These are phyloP conservation scores for Diorhabda sublineata DNA, from an alignment of 1,140 invertebrate genomes.

Conservation along the genomic window DNA sequence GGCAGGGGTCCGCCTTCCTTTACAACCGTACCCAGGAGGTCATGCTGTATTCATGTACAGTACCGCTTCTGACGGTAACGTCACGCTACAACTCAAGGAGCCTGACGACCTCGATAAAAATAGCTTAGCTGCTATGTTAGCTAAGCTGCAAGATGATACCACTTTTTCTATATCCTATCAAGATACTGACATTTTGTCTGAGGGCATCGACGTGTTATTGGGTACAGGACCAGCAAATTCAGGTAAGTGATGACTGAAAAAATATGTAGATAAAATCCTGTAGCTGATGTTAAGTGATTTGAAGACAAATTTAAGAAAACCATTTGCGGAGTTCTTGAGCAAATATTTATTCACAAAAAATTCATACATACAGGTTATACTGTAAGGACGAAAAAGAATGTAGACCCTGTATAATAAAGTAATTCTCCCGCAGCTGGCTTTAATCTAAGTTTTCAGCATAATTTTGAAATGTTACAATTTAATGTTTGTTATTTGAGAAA, in stretches of 20 bases:
- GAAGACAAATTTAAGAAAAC: too few relatives aligned
- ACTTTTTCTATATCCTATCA: conserved; percentile 50
- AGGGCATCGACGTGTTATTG: conserved; percentile 48
- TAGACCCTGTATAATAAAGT: too few relatives aligned
- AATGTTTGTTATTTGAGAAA: too few relatives aligned
- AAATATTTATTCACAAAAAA: too few relatives aligned
- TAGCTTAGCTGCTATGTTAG: conserved; percentile 47
- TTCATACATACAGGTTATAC: too few relatives aligned
- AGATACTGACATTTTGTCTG: conserved; percentile 46
- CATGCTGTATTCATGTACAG: conserved; percentile 53
- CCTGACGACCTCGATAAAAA: conserved; percentile 47
- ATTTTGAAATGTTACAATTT: too few relatives aligned
- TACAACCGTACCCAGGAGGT: conserved; percentile 48
- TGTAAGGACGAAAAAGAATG: too few relatives aligned
- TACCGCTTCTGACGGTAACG: conserved; percentile 48
- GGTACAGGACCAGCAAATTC: conserved; percentile 43
- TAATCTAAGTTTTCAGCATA: too few relatives aligned
- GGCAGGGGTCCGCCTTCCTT: conserved; percentile 48
- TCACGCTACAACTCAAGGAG: conserved; percentile 49
- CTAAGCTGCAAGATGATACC: conserved; percentile 48
- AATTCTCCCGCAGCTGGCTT: too few relatives aligned
- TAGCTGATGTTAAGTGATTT: too few relatives aligned
- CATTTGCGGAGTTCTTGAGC: too few relatives aligned
- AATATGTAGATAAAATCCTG: neutral
- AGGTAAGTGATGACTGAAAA: conserved; percentile 36